phyloP scores from a whole-genome alignment of 2,797 vertebrate genomes.

The Channallabes apus region DNA sequence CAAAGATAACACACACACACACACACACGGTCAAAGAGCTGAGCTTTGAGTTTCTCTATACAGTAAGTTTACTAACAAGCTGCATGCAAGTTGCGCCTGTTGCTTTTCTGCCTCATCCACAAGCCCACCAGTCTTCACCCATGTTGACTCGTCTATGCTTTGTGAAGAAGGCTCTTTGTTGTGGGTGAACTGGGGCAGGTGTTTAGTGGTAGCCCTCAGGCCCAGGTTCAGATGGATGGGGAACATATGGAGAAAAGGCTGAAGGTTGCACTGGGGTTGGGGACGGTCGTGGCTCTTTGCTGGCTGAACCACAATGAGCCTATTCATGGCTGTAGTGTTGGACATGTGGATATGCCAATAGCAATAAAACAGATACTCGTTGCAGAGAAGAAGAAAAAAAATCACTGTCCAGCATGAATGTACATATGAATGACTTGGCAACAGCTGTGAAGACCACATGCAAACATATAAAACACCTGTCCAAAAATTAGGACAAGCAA shows the following conservation, averaged over 20 bases:
- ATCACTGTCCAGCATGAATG: constrained; percentile 17
- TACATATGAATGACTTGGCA: constrained; percentile 33
- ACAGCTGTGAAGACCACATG: constrained; percentile 34
- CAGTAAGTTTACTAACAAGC: constrained; percentile 36
- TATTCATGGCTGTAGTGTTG: constrained; percentile 51
- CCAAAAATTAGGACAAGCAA: neutral
- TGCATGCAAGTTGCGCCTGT: neutral
- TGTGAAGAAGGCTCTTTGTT: constrained; percentile 52
- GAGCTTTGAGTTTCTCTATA: constrained; percentile 19
- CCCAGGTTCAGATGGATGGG: constrained; percentile 76
- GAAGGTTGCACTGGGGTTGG: constrained; percentile 51
- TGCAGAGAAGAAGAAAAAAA: constrained; percentile 27
- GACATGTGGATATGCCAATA: constrained; percentile 59
- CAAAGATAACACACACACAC: constrained; percentile 36
- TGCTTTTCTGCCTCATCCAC: constrained; percentile 22
- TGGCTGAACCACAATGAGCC: constrained; percentile 51
- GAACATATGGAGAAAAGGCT: constrained; percentile 77
- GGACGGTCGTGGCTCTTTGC: constrained; percentile 43
- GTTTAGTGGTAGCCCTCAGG: constrained; percentile 65
- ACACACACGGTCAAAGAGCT: constrained; percentile 31
- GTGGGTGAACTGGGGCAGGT: constrained; percentile 54
- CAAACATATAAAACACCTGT: constrained; percentile 17
- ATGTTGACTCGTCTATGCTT: constrained; percentile 40
- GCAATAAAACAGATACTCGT: constrained; percentile 45
- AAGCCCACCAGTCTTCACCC: constrained; percentile 28